Evolutionary conservation across 1,140 invertebrate genomes (phyloP).

Genomic region (Conopomorpha cramerella): DNA sequence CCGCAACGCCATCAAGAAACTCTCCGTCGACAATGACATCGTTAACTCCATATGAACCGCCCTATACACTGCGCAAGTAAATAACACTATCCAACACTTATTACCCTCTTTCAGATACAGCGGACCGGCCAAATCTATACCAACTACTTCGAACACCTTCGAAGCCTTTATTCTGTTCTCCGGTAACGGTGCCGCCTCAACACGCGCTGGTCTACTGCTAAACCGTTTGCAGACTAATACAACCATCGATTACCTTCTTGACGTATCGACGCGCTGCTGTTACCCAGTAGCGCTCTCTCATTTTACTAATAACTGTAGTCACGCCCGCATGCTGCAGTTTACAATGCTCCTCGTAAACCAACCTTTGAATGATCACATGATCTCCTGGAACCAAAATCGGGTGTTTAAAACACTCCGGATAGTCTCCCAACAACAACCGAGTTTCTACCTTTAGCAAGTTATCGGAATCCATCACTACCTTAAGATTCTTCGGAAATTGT

Average conservation of each 20-base stretch:
- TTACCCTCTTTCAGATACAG: neutral
- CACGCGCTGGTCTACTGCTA: neutral
- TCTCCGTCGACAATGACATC: constrained; percentile 14
- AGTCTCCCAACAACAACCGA: neutral
- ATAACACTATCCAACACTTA: constrained; percentile 8
- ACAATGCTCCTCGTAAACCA: neutral
- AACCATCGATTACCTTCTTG: neutral
- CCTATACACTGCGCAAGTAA: constrained; percentile 22
- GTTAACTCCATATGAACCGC: constrained; percentile 35
- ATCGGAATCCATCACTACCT: neutral
- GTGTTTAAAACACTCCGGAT: neutral
- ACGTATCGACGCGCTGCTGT: neutral
- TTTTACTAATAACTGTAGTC: neutral
- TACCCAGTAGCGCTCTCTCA: neutral
- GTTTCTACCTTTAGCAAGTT: neutral
- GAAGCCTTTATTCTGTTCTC: neutral
- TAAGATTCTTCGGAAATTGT: neutral
- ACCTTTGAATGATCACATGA: neutral
- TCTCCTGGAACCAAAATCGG: neutral
- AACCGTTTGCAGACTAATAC: constrained; percentile 1
- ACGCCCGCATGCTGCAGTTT: neutral
- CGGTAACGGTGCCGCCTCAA: constrained; percentile 2
- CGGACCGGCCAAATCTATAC: constrained; percentile 3
- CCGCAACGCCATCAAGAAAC: constrained; percentile 18
- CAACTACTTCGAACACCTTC: neutral